These are phyloP conservation scores for Ptilonorhynchus violaceus DNA, from an alignment of 2,113 vertebrate genomes.

Conservation along the genomic window DNA sequence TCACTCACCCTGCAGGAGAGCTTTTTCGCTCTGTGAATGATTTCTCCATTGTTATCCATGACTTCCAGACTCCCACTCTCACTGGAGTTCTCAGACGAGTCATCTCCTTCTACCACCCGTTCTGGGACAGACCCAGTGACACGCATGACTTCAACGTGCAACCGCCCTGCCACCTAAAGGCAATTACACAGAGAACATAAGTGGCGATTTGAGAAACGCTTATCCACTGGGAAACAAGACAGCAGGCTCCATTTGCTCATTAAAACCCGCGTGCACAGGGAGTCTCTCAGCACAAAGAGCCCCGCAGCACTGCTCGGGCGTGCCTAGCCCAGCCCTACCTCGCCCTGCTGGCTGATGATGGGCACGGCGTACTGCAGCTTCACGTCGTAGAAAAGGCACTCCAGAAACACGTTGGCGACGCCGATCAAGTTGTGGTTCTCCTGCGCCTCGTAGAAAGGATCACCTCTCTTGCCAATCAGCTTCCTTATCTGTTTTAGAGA, in stretches of 20 bases:
- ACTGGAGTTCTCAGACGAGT: constrained; percentile 96
- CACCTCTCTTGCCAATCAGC: constrained; percentile 78
- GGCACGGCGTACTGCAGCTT: constrained; percentile 95
- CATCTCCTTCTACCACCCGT: constrained; percentile 84
- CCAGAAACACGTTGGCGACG: constrained; percentile 94
- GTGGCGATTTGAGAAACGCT: not conserved
- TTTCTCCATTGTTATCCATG: constrained; percentile 87
- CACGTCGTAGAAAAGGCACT: constrained; percentile 94
- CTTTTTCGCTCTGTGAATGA: constrained; percentile 88
- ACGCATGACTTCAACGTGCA: constrained; percentile 92
- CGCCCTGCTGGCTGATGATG: constrained; percentile 98
- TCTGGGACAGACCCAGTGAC: constrained; percentile 88
- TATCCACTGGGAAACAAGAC: not conserved
- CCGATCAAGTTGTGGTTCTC: constrained; percentile 98
- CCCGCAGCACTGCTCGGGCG: accelerated
- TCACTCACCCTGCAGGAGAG: constrained; percentile 89
- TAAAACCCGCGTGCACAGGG: not conserved
- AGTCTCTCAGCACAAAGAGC: not conserved
- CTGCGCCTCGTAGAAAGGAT: constrained; percentile 95
- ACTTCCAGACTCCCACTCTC: constrained; percentile 92
- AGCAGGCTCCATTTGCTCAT: not conserved
- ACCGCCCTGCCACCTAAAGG: constrained; percentile 87
- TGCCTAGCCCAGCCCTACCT: constrained; percentile 69
- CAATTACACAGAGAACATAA: not conserved
- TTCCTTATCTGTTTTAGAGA: constrained; percentile 74